phyloP scores from a whole-genome alignment of 2,888 invertebrate species.

The Torymus tubicola region DNA sequence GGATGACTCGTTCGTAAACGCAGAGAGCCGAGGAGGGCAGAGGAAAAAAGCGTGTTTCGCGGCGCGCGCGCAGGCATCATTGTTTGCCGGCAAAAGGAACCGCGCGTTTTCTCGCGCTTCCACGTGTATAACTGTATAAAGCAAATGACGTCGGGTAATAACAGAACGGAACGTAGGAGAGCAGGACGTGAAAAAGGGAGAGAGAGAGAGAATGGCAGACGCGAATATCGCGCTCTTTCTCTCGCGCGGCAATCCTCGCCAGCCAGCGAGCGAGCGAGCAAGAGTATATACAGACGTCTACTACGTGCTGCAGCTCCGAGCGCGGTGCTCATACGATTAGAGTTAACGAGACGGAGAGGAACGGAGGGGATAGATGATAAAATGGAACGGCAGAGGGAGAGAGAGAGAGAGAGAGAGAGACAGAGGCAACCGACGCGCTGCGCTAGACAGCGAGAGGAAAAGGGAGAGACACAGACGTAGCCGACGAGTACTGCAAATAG shows the following conservation, averaged over 20 bases:
- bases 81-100: slow-evolving; percentile 41
- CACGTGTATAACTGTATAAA: slow-evolving; percentile 52
- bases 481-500: slow-evolving; percentile 12
- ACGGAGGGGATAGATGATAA: slow-evolving; percentile 22
- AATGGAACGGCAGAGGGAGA: slow-evolving; percentile 19
- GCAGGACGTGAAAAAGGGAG: slow-evolving; percentile 5
- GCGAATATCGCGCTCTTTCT: slow-evolving; percentile 10
- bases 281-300: slow-evolving; percentile 31
- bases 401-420: not conserved
- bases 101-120: slow-evolving; percentile 49
- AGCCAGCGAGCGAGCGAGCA: not conserved
- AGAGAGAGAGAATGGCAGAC: slow-evolving; percentile 10
- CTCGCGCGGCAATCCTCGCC: not conserved
- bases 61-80: slow-evolving; percentile 11
- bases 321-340: slow-evolving; percentile 33
- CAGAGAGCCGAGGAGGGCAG: not conserved
- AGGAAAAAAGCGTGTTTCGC: slow-evolving; percentile 32
- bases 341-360: slow-evolving; percentile 42
- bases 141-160: slow-evolving; percentile 53
- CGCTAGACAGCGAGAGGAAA: not conserved
- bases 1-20: slow-evolving; percentile 26
- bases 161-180: slow-evolving; percentile 33
- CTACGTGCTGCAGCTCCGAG: slow-evolving; percentile 4
- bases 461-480: slow-evolving; percentile 3
- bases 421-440: not conserved